These are phyloP conservation scores for Triplophysa siluroides DNA, from an alignment of 2,113 vertebrate species.

Conservation along the genomic window DNA sequence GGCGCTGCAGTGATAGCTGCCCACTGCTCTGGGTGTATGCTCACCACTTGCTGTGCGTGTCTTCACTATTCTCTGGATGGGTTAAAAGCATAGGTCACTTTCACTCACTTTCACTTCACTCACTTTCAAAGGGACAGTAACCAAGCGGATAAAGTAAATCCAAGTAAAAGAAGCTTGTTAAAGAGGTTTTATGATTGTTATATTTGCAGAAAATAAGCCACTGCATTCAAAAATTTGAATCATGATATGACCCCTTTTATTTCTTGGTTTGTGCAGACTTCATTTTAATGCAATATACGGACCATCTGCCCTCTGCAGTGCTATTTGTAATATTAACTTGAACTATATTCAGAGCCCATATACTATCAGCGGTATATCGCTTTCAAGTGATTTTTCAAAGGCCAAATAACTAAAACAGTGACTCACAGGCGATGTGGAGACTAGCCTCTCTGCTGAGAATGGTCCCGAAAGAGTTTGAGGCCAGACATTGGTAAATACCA, in stretches of 20 bases:
- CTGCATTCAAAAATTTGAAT: too few relatives aligned
- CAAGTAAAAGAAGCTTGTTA: too few relatives aligned
- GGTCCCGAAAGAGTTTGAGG: slow-evolving; percentile 90
- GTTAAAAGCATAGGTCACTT: too few relatives aligned
- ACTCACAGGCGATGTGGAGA: slow-evolving; percentile 95
- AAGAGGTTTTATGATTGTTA: too few relatives aligned
- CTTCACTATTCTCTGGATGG: too few relatives aligned
- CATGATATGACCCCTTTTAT: not conserved
- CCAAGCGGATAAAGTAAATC: too few relatives aligned
- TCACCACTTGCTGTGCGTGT: too few relatives aligned
- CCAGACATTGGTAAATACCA: slow-evolving; percentile 91
- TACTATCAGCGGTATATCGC: not conserved
- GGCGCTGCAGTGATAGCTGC: too few relatives aligned
- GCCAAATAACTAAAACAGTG: not conserved
- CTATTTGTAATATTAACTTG: not conserved
- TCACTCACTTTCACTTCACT: too few relatives aligned
- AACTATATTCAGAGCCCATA: not conserved
- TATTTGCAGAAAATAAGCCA: slow-evolving; percentile 25
- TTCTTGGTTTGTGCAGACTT: not conserved
- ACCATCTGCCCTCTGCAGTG: not conserved
- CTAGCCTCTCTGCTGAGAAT: slow-evolving; percentile 88
- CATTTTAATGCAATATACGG: slow-evolving; percentile 6
- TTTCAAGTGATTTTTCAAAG: not conserved
- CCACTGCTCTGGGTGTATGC: too few relatives aligned
- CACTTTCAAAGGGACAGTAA: too few relatives aligned